Base-by-base conservation (phyloP, 2,113 vertebrate species). In the Ageneiosus marmoratus region DNA sequence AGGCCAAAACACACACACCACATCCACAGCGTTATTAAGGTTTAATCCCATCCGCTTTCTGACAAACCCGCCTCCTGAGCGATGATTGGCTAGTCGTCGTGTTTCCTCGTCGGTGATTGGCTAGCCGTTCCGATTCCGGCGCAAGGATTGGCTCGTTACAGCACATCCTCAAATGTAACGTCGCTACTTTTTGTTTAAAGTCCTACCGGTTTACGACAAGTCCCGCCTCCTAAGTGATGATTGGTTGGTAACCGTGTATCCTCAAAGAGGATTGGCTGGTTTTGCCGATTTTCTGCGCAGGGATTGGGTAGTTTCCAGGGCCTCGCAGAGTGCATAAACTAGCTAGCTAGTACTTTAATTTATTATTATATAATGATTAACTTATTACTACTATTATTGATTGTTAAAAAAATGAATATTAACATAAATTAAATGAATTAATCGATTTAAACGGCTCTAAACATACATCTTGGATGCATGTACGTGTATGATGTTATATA, bases 41-140 rank as follows among this genome's bases (percentile, higher is more conserved):
- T 24, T 55, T 2, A 55, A 55, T 60, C 75, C 75, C 37, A 56
- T 6, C 77, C 58, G 56, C 73, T 79, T 79, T 79, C 58, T 4
- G 58, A 29, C 37, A 79, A 46, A 11, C 56, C 58, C 56, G 56
- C 56, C 77, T 63, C 24, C 58, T 22, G 3, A 0, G 8, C 9
- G 24, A 4, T 27, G 22, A 77, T 46, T 60, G 34, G 75, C 53
- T 27, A 16, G 0, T 5, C 6, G 4, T 5, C 0, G n/a, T 32
- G 24, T 16, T 5, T 77, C 5, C 51, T n/a, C 12, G 11, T 16
- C 37, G 7, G 7, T 6, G 58, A 79, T 63, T 63, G 58, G 77
- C 27, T 79, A 34, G 5, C 13, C 2, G 5, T 22, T 1, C 2
- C 0, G 4, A 12, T 0, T 55, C 20, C 9, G 12, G 50, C 0